A percentile compares a stretch with the other conserved stretches of the same genome.
These are phyloP conservation scores for Oasisia sp. DNA, from an alignment of 2,888 invertebrate species.

Conservation along the genomic window DNA sequence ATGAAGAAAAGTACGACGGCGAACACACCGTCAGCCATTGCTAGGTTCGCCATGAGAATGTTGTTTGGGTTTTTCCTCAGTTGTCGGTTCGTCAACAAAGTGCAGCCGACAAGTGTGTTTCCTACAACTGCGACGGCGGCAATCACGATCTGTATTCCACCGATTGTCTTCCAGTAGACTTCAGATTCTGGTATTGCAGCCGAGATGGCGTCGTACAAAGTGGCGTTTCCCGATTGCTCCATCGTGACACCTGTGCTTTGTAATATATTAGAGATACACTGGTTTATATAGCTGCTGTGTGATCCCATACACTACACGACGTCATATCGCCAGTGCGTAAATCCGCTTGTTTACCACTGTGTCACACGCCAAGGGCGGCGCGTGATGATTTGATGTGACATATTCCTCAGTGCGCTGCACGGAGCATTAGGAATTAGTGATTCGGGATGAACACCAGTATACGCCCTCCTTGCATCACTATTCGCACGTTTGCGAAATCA, in stretches of 20 bases:
- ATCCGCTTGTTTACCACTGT: neutral
- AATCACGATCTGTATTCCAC: neutral
- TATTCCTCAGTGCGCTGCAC: too few species aligned
- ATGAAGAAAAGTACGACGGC: neutral
- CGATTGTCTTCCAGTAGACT: neutral
- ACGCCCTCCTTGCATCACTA: too few species aligned
- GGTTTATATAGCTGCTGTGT: neutral
- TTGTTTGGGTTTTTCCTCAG: conserved; percentile 12
- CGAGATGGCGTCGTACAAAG: neutral
- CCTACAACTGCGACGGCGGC: neutral
- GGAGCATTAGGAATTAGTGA: too few species aligned
- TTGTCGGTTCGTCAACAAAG: neutral
- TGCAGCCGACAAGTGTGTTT: neutral
- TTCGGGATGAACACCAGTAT: too few species aligned
- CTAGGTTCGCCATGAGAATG: neutral
- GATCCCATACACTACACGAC: neutral
- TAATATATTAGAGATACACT: neutral
- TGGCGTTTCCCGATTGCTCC: neutral
- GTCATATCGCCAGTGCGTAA: neutral
- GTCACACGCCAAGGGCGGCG: too few species aligned
- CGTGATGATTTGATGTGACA: too few species aligned
- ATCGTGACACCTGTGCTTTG: neutral
- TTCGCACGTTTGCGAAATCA: too few species aligned
- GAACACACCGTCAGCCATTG: neutral
- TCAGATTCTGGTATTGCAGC: neutral